phyloP scores from a whole-genome alignment of 2,113 vertebrate genomes.

The Hydropotes inermis region DNA sequence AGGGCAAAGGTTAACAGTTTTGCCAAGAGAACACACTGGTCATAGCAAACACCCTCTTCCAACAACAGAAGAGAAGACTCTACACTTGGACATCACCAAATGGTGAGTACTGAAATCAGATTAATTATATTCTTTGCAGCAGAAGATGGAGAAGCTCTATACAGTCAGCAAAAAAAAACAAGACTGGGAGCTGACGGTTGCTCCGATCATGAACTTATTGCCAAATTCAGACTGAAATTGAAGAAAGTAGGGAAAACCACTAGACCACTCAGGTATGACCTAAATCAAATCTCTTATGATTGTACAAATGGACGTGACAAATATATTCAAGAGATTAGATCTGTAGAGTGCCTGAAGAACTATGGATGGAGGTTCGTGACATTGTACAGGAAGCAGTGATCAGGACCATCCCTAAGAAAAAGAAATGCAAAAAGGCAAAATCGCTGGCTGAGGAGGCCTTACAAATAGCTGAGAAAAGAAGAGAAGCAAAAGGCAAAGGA shows the following conservation, averaged over 20 bases:
- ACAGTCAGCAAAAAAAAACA: background rate
- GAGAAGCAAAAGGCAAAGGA: background rate
- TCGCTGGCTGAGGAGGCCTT: background rate
- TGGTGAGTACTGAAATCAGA: background rate
- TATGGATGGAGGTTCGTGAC: background rate
- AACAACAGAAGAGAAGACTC: background rate
- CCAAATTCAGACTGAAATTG: background rate
- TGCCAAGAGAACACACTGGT: background rate
- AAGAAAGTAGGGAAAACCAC: background rate
- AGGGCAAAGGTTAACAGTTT: background rate
- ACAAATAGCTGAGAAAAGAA: background rate
- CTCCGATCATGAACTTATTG: background rate
- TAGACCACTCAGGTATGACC: background rate
- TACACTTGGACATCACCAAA: background rate
- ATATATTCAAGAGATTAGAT: background rate
- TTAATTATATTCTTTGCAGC: background rate
- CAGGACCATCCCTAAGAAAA: background rate
- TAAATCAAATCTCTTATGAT: background rate
- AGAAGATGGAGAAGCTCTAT: background rate
- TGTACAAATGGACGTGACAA: background rate
- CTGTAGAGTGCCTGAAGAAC: background rate
- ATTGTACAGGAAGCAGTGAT: background rate
- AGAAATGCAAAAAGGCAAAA: background rate
- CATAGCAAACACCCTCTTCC: background rate
- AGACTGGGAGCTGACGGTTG: background rate